These are phyloP conservation scores for Odontomachus brunneus DNA, from an alignment of 1,140 invertebrate genomes.

Conservation along the genomic window DNA sequence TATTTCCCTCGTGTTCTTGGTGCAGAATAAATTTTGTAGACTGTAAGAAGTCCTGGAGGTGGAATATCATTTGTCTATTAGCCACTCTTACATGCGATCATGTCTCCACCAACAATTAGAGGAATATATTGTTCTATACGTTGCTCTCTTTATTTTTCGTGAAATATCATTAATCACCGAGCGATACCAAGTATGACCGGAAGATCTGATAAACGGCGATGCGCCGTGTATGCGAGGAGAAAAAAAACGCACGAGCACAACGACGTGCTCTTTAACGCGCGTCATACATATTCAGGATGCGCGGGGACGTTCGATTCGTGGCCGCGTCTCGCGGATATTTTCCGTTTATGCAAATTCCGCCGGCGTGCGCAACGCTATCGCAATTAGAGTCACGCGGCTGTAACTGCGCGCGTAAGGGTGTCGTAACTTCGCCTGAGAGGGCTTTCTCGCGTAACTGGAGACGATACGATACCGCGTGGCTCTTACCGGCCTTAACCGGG, in stretches of 20 bases:
- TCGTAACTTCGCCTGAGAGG: conserved; percentile 73
- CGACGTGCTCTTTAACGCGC: conserved; percentile 57
- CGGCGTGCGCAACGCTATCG: conserved; percentile 72
- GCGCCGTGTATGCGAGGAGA: neutral
- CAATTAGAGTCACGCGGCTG: conserved; percentile 80
- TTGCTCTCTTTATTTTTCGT: neutral
- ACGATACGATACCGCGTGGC: conserved; percentile 57
- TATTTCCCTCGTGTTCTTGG: no score
- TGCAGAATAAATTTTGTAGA: no score
- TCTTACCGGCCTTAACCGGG: conserved; percentile 56
- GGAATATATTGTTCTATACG: neutral
- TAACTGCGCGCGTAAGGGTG: conserved; percentile 74
- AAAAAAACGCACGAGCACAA: neutral
- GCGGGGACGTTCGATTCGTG: conserved; percentile 47
- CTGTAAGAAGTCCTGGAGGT: no score
- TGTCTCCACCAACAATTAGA: no score
- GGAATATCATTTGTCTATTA: no score
- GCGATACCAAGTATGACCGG: neutral
- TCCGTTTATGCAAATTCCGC: conserved; percentile 80
- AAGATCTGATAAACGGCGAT: conserved; percentile 20
- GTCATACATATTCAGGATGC: conserved; percentile 54
- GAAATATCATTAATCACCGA: conserved; percentile 22
- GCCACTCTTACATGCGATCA: no score
- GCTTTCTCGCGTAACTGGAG: conserved; percentile 58
- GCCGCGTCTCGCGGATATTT: conserved; percentile 70